phyloP scores from a whole-genome alignment of 2,888 invertebrate genomes.

The Tenthredo distinguenda region DNA sequence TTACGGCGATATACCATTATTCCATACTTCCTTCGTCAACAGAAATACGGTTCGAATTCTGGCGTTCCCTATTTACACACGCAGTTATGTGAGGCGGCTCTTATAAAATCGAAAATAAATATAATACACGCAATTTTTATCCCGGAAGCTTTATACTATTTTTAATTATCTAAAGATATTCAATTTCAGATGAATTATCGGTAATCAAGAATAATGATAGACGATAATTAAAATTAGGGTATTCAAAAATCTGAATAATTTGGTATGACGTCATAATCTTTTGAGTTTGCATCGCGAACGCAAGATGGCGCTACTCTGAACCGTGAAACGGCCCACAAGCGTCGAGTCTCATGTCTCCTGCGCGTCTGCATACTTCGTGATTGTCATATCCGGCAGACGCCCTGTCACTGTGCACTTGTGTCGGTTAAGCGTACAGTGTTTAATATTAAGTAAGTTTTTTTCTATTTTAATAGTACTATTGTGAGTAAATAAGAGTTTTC shows the following conservation, averaged over 20 bases:
- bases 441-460: slow-evolving; percentile 25
- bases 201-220: not conserved
- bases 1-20: not conserved
- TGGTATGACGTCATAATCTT: not conserved
- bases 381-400: slow-evolving; percentile 69
- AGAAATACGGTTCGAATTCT: slow-evolving; percentile 26
- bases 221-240: not conserved
- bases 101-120: not conserved
- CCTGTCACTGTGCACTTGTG: slow-evolving; percentile 56
- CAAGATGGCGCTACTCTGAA: not conserved
- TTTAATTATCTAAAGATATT: not conserved
- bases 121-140: not conserved
- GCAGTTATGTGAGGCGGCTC: not conserved
- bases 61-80: not conserved
- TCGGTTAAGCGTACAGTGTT: slow-evolving; percentile 34
- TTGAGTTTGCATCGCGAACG: not conserved
- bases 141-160: not conserved
- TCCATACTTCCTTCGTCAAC: slow-evolving; percentile 23
- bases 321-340: not conserved
- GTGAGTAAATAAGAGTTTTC: not conserved
- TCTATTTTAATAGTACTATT: not conserved
- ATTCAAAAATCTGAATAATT: not conserved
- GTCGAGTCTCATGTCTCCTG: not conserved
- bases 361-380: not conserved
- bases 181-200: not conserved